phyloP scores from a whole-genome alignment of 2,888 invertebrate species.

The Conus canariensis region DNA sequence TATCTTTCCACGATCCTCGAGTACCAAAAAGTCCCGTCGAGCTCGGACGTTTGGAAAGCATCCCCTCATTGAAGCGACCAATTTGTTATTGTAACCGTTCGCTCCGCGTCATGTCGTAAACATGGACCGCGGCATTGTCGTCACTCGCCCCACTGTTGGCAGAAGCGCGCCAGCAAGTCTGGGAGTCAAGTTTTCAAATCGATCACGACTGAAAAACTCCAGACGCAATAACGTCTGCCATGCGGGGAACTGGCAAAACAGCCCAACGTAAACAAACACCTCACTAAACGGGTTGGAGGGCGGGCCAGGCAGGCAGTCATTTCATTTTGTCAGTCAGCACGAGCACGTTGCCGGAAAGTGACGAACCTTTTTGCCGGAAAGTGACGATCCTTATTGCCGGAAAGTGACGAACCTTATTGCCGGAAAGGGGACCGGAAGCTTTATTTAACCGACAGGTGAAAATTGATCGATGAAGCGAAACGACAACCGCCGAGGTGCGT shows the following conservation, averaged over 20 bases:
- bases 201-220: not conserved
- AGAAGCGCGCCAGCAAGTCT: not conserved
- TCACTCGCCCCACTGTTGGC: not conserved
- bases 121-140: not conserved
- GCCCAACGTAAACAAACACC: not conserved
- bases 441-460: not conserved
- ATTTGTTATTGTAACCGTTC: not conserved
- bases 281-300: too few relatives aligned
- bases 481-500: not conserved
- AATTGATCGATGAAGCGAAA: slow-evolving; percentile 1
- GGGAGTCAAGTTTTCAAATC: slow-evolving; percentile 7
- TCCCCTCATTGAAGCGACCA: not conserved
- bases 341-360: not conserved
- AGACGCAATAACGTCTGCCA: slow-evolving; percentile 12
- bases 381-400: too few relatives aligned
- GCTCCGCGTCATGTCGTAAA: not conserved
- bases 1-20: too few relatives aligned
- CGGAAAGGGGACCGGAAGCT: too few relatives aligned
- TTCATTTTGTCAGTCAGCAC: not conserved
- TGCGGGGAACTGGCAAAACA: not conserved
- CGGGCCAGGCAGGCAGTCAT: not conserved
- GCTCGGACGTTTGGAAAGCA: not conserved
- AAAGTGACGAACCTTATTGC: too few relatives aligned
- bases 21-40: too few relatives aligned
- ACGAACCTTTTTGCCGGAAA: not conserved